Conservation (phyloP, 92 coral and sea anemone genomes). For the Porites divaricata region DNA sequence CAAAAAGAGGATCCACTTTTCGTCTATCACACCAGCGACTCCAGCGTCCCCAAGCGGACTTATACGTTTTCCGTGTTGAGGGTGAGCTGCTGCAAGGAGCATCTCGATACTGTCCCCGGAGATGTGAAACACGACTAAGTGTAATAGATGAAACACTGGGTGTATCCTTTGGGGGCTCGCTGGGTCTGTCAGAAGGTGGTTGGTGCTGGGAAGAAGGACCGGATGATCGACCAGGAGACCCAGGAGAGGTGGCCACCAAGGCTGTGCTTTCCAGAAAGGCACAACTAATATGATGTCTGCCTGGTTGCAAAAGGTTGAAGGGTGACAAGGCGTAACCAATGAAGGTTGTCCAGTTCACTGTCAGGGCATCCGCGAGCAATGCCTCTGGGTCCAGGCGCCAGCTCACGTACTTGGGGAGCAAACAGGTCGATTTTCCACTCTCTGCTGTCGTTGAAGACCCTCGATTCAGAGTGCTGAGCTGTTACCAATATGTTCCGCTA, state of each 20-base stretch:
- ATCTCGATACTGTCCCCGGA: slow-evolving; percentile 29
- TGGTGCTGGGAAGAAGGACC: slow-evolving; percentile 7
- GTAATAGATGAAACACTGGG: slow-evolving; percentile 46
- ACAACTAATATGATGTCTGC: slow-evolving; percentile 49
- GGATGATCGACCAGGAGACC: slow-evolving; percentile 45
- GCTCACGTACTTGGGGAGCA: slow-evolving; percentile 41
- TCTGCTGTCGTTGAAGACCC: slow-evolving; percentile 45
- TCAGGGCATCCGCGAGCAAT: slow-evolving; percentile 19
- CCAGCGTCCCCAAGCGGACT: slow-evolving; percentile 54
- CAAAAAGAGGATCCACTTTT: slow-evolving; percentile 55
- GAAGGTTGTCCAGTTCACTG: slow-evolving; percentile 43
- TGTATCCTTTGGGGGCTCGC: slow-evolving; percentile 15
- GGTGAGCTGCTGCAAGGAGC: slow-evolving; percentile 55
- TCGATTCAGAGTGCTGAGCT: slow-evolving; percentile 51
- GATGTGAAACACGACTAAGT: slow-evolving; percentile 36
- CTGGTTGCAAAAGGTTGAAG: slow-evolving; percentile 30
- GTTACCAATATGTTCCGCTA: slow-evolving; percentile 15
- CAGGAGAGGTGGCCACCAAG: slow-evolving; percentile 58
- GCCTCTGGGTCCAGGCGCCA: slow-evolving; percentile 55
- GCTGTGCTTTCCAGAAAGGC: slow-evolving; percentile 57
- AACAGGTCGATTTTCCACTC: slow-evolving; percentile 49
- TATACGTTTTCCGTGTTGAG: slow-evolving; percentile 49
- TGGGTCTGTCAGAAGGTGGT: slow-evolving; percentile 18
- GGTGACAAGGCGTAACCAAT: slow-evolving; percentile 54
- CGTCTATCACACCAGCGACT: slow-evolving; percentile 41